Conservation (phyloP, 2,888 invertebrate species). For the Loripinus fragilis region DNA sequence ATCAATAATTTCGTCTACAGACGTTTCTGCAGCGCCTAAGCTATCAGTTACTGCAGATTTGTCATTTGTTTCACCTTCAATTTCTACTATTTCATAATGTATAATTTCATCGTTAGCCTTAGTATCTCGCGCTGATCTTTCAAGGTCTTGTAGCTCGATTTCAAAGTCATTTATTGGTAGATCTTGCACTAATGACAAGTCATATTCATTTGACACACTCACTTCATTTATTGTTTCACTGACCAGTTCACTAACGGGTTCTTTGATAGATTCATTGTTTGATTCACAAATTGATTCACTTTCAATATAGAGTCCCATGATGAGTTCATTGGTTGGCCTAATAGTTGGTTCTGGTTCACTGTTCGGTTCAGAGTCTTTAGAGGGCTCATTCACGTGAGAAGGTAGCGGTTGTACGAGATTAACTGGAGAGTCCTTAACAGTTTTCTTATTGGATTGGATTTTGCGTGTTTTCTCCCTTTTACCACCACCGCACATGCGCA, state of each 20-base stretch:
- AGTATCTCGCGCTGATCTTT: not conserved
- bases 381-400: not conserved
- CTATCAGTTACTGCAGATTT: not conserved
- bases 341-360: no score
- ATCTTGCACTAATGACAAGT: no score
- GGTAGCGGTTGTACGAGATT: not conserved
- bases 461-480: not conserved
- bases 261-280: no score
- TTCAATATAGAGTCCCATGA: no score
- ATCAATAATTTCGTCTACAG: slow-evolving; percentile 5
- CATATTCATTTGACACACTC: no score
- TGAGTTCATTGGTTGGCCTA: no score
- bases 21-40: not conserved
- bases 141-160: not conserved
- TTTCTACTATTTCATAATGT: not conserved
- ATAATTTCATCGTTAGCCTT: not conserved
- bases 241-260: no score
- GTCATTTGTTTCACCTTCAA: not conserved
- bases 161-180: no score
- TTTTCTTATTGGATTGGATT: not conserved
- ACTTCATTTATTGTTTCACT: no score
- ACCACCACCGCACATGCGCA: not conserved
- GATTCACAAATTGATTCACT: no score
- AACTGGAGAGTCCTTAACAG: not conserved
- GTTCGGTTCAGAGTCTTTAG: no score